phyloP scores from a whole-genome alignment of 2,888 invertebrate genomes.

The Epistrophe grossulariae region DNA sequence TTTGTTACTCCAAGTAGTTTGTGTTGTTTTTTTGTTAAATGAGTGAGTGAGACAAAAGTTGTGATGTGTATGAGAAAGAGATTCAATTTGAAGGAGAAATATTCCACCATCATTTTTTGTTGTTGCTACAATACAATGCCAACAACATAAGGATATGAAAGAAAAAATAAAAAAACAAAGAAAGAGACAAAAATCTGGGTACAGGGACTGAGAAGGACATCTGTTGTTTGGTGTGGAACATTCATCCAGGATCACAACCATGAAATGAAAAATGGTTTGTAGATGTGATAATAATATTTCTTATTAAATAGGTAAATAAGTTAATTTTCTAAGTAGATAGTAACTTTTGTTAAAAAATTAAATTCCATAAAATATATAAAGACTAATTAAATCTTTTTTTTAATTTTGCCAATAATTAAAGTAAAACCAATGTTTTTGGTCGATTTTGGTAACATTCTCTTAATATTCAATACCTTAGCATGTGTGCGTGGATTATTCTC shows the following conservation, averaged over 20 bases:
- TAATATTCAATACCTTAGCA: slow-evolving; percentile 28
- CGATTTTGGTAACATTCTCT: slow-evolving; percentile 27
- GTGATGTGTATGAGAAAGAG: slow-evolving; percentile 3
- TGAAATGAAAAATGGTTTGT: slow-evolving; percentile 40
- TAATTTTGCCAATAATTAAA: too few species aligned
- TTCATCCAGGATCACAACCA: slow-evolving; percentile 64
- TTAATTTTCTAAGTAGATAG: not conserved
- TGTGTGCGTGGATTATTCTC: slow-evolving; percentile 58
- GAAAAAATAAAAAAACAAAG: slow-evolving; percentile 16
- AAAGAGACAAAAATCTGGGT: slow-evolving; percentile 14
- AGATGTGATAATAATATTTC: not conserved
- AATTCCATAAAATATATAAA: not conserved
- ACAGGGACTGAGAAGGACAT: slow-evolving; percentile 58
- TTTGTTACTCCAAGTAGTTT: slow-evolving; percentile 16
- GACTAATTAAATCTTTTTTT: too few species aligned
- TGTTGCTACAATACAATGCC: slow-evolving; percentile 45
- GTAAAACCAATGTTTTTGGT: not conserved
- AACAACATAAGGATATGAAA: slow-evolving; percentile 60
- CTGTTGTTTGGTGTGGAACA: slow-evolving; percentile 31
- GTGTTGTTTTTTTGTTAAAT: slow-evolving; percentile 9
- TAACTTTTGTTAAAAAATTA: not conserved
- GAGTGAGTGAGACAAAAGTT: slow-evolving; percentile 47
- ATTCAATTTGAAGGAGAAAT: slow-evolving; percentile 23
- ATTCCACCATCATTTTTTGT: slow-evolving; percentile 58
- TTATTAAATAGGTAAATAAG: not conserved